Conservation (phyloP, 1,140 invertebrate genomes). For the Sycophila sp. region DNA sequence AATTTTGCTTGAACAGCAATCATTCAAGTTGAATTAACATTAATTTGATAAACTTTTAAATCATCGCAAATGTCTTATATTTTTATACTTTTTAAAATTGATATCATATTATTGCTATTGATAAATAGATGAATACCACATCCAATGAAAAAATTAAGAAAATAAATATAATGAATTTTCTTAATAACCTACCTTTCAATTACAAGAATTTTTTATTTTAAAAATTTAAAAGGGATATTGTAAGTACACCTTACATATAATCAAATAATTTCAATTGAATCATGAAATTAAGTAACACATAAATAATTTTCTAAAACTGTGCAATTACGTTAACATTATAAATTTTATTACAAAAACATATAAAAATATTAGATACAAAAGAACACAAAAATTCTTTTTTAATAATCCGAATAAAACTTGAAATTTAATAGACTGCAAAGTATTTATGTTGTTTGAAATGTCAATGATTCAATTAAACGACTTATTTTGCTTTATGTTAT, state of each 20-base stretch:
- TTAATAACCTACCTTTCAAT: not conserved
- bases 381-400: too few species aligned
- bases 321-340: not conserved
- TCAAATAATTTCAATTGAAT: slow-evolving; percentile 5
- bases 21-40: too few species aligned
- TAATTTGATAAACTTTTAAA: too few species aligned
- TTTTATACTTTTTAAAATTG: too few species aligned
- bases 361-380: too few species aligned
- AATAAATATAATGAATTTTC: not conserved
- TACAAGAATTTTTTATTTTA: slow-evolving; percentile 4
- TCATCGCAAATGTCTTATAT: too few species aligned
- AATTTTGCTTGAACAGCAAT: too few species aligned
- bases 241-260: not conserved
- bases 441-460: slow-evolving; percentile 2
- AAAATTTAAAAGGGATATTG: not conserved
- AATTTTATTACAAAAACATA: not conserved
- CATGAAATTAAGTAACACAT: not conserved
- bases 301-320: not conserved
- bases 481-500: slow-evolving; percentile 2
- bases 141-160: slow-evolving; percentile 1
- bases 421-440: not conserved
- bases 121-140: too few species aligned
- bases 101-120: too few species aligned
- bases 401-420: too few species aligned
- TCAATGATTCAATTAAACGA: slow-evolving; percentile 12